These are phyloP conservation scores for Lasioglossum zephyrum DNA, from an alignment of 2,888 invertebrate genomes.

Conservation along the genomic window DNA sequence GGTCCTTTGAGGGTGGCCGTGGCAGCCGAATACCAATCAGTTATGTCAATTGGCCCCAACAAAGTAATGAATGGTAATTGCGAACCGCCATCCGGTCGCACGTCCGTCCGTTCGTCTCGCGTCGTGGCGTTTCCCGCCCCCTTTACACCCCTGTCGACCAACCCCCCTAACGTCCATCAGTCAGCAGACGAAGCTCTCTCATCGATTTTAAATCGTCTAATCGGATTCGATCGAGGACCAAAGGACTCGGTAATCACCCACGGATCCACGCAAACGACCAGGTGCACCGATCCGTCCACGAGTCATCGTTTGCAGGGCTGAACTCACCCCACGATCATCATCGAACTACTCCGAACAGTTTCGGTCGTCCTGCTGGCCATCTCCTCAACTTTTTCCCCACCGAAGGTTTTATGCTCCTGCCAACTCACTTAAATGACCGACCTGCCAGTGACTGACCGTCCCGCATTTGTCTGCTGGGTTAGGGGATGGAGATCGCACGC, in stretches of 20 bases:
- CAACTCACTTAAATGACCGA: conserved; percentile 39
- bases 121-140: conserved; percentile 39
- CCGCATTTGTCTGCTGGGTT: not conserved
- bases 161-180: conserved; percentile 17
- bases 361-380: not conserved
- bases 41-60: conserved; percentile 82
- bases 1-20: conserved; percentile 76
- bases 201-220: conserved; percentile 72
- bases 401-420: not conserved
- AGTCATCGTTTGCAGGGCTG: not conserved
- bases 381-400: not conserved
- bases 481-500: not conserved
- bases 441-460: not conserved
- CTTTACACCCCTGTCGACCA: not conserved
- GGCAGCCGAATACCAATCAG: conserved; percentile 82
- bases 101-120: conserved; percentile 49
- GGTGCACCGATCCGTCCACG: not conserved
- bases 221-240: conserved; percentile 58
- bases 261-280: conserved; percentile 33
- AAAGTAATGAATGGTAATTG: conserved; percentile 83
- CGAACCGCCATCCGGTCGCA: conserved; percentile 65
- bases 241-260: conserved; percentile 47
- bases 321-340: not conserved
- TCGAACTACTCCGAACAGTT: not conserved
- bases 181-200: conserved; percentile 46